Evolutionary conservation across 2,888 invertebrate genomes (phyloP).

Genomic region (Girardia tigrina): DNA sequence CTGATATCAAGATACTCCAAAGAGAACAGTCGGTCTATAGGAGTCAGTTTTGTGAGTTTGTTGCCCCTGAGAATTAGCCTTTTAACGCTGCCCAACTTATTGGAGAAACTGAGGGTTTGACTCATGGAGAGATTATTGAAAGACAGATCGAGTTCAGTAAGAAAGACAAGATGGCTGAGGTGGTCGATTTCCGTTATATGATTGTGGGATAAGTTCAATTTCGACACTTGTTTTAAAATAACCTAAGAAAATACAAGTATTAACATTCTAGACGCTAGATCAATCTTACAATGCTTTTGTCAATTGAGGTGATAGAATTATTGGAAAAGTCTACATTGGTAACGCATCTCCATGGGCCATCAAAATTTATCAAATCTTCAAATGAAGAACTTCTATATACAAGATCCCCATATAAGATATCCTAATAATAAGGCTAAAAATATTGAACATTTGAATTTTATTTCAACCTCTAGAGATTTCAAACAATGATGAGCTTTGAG

Average conservation of each 20-base stretch:
- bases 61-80: not conserved
- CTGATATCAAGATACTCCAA: not conserved
- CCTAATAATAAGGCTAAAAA: not conserved
- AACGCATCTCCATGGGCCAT: not conserved
- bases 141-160: not conserved
- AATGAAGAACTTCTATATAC: not conserved
- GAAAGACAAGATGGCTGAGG: not conserved
- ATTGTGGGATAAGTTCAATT: not conserved
- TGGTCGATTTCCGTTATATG: not conserved
- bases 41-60: not conserved
- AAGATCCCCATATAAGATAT: not conserved
- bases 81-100: not conserved
- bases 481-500: not conserved
- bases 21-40: not conserved
- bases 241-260: too few relatives aligned
- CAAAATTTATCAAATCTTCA: not conserved
- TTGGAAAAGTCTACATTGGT: not conserved
- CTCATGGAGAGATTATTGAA: not conserved
- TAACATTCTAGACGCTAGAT: too few relatives aligned
- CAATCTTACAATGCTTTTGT: not conserved
- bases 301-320: not conserved
- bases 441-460: not conserved
- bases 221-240: not conserved
- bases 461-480: not conserved
- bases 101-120: not conserved